phyloP scores from a whole-genome alignment of 2,113 vertebrate genomes.

The Dicaeum eximium region DNA sequence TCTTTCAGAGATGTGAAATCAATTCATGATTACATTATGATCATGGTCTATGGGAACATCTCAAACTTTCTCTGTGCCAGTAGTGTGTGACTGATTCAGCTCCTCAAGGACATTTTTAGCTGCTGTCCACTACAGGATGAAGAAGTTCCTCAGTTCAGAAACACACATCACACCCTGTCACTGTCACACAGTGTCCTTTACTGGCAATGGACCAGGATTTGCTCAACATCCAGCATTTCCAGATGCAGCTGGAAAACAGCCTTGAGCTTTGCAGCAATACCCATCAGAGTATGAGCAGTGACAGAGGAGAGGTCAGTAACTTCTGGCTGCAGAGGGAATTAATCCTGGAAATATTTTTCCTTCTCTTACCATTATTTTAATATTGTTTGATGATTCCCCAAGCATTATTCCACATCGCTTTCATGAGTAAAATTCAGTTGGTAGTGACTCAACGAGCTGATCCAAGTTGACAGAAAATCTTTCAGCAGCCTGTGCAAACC shows the following conservation, averaged over 20 bases:
- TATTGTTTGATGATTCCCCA: not conserved
- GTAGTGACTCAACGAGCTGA: not conserved
- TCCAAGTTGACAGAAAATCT: not conserved
- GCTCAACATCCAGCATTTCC: not conserved
- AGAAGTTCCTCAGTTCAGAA: not conserved
- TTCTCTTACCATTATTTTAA: not conserved
- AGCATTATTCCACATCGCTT: not conserved
- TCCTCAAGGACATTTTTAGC: not conserved
- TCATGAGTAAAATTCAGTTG: not conserved
- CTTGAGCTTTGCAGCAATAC: not conserved
- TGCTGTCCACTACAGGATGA: not conserved
- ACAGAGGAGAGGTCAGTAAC: not conserved
- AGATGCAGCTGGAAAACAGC: not conserved
- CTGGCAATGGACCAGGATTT: not conserved
- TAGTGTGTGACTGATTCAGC: not conserved
- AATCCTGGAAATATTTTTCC: not conserved
- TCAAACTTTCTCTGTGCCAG: not conserved
- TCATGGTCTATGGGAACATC: not conserved
- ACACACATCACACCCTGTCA: not conserved
- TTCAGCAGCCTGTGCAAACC: not conserved
- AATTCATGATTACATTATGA: not conserved
- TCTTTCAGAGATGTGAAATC: not conserved
- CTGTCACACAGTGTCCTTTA: not conserved
- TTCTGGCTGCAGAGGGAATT: not conserved
- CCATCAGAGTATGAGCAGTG: not conserved